A percentile compares a stretch with the other conserved stretches of the same genome.
Conservation (phyloP, 53 echinoderm and acorn worm species). For the Holothuria leucospilota region DNA sequence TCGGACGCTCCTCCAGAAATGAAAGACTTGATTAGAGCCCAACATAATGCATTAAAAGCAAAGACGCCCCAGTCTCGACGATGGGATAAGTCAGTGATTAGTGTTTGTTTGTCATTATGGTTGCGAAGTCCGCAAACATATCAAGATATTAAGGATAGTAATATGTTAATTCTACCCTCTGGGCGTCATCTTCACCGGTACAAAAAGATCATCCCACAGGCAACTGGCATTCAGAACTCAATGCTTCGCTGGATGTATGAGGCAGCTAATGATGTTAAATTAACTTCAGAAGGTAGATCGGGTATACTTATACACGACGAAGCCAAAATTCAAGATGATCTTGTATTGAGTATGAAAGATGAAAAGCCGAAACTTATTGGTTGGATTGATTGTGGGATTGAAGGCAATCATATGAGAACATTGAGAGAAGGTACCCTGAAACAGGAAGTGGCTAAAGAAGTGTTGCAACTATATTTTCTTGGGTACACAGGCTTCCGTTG, state of each 20-base stretch:
- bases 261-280: background rate
- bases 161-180: conserved; percentile 21
- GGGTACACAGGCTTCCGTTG: conserved; percentile 48
- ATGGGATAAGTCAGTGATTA: conserved; percentile 30
- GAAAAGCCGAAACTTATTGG: conserved; percentile 16
- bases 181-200: conserved; percentile 25
- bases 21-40: conserved; percentile 13
- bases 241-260: conserved; percentile 43
- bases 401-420: conserved; percentile 26
- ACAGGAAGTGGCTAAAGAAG: background rate
- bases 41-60: conserved; percentile 29
- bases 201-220: conserved; percentile 23
- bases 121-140: conserved; percentile 9
- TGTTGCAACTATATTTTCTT: conserved; percentile 30
- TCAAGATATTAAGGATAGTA: conserved; percentile 7
- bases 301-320: conserved; percentile 32
- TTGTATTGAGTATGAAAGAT: conserved; percentile 12
- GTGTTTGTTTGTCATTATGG: conserved; percentile 31
- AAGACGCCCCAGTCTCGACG: background rate
- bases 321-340: conserved; percentile 46
- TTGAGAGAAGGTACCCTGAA: background rate
- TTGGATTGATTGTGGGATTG: conserved; percentile 13
- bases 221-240: background rate
- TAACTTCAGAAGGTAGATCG: background rate
- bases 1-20: conserved; percentile 1